These are phyloP conservation scores for Psix sp. DNA, from an alignment of 1,140 invertebrate genomes.

Conservation along the genomic window DNA sequence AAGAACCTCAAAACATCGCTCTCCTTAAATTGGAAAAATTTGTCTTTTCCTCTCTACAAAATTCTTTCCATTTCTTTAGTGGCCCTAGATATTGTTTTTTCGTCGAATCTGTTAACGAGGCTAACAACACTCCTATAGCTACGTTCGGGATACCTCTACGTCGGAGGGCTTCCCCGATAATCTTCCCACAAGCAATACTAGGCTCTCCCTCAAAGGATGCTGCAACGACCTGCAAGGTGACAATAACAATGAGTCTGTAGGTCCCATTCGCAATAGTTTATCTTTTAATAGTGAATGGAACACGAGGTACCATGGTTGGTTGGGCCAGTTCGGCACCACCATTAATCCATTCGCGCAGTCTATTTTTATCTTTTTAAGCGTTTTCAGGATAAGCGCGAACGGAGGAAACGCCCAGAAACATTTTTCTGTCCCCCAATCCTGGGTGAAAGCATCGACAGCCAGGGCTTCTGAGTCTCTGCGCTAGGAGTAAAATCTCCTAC, in stretches of 20 bases:
- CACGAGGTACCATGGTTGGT: no score
- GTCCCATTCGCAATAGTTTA: not conserved
- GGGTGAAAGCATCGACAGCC: no score
- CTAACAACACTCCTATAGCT: no score
- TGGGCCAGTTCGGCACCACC: conserved; percentile 12
- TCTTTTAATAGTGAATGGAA: not conserved
- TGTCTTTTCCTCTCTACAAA: no score
- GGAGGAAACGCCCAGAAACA: no score
- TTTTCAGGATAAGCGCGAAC: no score
- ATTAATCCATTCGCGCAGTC: conserved; percentile 4
- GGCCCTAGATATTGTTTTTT: no score
- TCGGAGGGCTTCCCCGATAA: not conserved
- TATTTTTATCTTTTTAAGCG: conserved; percentile 2
- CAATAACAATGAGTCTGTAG: not conserved
- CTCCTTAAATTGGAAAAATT: no score
- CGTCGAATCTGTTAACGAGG: no score
- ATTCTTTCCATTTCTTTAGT: no score
- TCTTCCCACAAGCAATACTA: not conserved
- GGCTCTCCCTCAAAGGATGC: not conserved
- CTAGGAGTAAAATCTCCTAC: not conserved
- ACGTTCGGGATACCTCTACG: not conserved
- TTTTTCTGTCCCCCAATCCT: no score
- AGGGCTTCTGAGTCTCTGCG: not conserved
- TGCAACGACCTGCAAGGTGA: conserved; percentile 10
- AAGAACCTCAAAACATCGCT: no score